Conservation (phyloP, 2,797 vertebrate genomes). For the Phoxinus dragarum region DNA sequence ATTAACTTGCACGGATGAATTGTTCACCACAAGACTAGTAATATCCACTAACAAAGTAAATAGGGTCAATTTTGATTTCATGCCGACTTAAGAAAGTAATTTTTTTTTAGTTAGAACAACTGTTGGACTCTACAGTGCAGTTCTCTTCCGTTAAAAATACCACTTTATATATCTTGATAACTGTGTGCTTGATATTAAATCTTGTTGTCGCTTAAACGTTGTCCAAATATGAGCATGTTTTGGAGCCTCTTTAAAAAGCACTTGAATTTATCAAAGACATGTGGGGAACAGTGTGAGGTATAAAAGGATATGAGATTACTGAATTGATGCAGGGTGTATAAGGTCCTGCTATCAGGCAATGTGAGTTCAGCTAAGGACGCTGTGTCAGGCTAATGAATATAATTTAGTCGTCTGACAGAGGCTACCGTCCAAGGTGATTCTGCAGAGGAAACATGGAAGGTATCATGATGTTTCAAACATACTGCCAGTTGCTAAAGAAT, state of each 20-base stretch:
- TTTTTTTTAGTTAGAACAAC: no score
- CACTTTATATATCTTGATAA: conserved; percentile 2
- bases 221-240: conserved; percentile 27
- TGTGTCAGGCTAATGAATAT: conserved; percentile 41
- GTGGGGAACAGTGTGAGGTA: conserved; percentile 11
- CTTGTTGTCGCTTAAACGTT: neutral
- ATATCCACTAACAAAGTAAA: no score
- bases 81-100: no score
- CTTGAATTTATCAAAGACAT: conserved; percentile 26
- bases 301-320: conserved; percentile 12
- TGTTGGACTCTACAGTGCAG: no score
- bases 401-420: conserved; percentile 42
- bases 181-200: neutral
- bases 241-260: conserved; percentile 26
- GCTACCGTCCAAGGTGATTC: conserved; percentile 48
- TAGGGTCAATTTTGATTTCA: no score
- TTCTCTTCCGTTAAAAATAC: neutral
- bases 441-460: conserved; percentile 53
- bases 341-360: conserved; percentile 17
- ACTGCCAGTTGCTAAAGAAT: conserved; percentile 55
- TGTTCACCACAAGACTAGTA: no score
- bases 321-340: conserved; percentile 18
- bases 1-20: no score
- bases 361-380: conserved; percentile 47
- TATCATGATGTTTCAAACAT: conserved; percentile 51